A percentile compares a stretch with the other conserved stretches of the same genome.
These are phyloP conservation scores for Dendrocincla fuliginosa DNA, from an alignment of 2,797 vertebrate genomes.

Conservation along the genomic window DNA sequence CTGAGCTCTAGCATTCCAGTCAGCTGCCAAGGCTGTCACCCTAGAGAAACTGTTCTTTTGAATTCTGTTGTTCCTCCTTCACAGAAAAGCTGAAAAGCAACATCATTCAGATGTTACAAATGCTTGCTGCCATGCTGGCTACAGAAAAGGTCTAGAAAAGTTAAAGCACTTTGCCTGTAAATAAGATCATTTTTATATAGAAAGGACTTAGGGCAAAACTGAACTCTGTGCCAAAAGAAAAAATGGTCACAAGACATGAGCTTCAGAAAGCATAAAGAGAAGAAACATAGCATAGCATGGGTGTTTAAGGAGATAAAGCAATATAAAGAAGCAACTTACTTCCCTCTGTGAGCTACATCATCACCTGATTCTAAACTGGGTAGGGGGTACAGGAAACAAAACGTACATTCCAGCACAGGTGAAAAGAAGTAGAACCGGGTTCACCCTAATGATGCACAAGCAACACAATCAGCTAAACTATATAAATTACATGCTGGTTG, in stretches of 20 bases:
- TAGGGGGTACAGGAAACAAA: neutral
- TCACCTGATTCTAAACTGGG: neutral
- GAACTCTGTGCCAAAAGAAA: neutral
- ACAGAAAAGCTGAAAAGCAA: slow-evolving; percentile 19
- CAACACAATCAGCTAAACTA: neutral
- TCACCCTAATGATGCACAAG: neutral
- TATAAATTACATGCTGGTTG: neutral
- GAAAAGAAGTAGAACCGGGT: neutral
- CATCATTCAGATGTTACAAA: slow-evolving; percentile 16
- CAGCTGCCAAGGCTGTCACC: slow-evolving; percentile 22
- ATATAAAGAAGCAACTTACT: neutral
- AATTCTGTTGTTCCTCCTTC: neutral
- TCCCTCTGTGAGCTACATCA: neutral
- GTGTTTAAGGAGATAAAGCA: neutral
- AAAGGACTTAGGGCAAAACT: neutral
- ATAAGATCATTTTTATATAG: neutral
- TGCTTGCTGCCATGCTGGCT: neutral
- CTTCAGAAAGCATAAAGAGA: neutral
- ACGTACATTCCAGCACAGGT: neutral
- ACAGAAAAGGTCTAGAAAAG: neutral
- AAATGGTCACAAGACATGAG: neutral
- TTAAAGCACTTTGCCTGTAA: neutral
- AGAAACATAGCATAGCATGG: neutral
- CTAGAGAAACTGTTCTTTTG: slow-evolving; percentile 45
- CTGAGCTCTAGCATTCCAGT: slow-evolving; percentile 34